phyloP scores from a whole-genome alignment of 2,888 invertebrate genomes.

The Glyphotaelius pellucidus region DNA sequence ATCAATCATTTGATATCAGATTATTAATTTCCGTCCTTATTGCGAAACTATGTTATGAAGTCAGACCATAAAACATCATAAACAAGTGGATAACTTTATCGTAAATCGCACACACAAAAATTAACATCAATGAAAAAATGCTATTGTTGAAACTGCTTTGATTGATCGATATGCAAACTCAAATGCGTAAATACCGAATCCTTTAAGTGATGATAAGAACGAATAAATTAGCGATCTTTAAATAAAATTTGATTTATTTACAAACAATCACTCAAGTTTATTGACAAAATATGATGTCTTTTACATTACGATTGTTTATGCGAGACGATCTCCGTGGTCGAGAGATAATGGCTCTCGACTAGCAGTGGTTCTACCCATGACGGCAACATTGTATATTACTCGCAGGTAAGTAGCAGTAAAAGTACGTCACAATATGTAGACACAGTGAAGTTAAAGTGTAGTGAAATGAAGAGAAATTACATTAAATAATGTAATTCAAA shows the following conservation, averaged over 20 bases:
- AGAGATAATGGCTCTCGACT: too few species aligned
- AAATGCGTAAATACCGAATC: not conserved
- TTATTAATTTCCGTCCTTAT: not conserved
- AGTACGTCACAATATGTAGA: too few species aligned
- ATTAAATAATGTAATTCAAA: too few species aligned
- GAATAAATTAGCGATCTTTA: not conserved
- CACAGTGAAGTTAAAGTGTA: too few species aligned
- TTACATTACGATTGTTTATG: too few species aligned
- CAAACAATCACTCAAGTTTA: too few species aligned
- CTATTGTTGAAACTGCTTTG: not conserved
- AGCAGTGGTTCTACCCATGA: too few species aligned
- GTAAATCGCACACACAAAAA: not conserved
- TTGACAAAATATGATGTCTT: too few species aligned
- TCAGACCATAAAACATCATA: not conserved
- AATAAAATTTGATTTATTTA: not conserved
- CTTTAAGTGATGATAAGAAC: not conserved
- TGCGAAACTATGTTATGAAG: not conserved
- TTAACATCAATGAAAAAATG: not conserved
- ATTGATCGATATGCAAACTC: not conserved
- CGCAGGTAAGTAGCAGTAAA: too few species aligned
- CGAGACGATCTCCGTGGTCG: too few species aligned
- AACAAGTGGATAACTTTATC: not conserved
- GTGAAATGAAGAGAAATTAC: too few species aligned
- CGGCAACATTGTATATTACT: too few species aligned
- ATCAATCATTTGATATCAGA: slow-evolving; percentile 2